Conservation (phyloP, 2,113 vertebrate genomes). For the Heteronetta atricapilla region DNA sequence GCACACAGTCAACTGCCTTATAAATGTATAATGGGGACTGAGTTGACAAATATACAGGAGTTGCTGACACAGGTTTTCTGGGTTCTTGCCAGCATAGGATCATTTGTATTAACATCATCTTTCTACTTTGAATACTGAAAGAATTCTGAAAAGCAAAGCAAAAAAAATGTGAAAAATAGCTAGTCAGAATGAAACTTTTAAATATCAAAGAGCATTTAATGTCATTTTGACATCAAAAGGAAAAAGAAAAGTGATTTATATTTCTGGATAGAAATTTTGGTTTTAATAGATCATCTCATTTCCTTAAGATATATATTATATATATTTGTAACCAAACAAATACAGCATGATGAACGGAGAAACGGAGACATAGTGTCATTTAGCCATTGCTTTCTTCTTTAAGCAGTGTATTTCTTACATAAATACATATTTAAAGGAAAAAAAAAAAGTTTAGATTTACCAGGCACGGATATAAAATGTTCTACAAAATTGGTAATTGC, state of each 20-base stretch:
- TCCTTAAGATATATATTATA: neutral
- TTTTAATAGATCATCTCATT: neutral
- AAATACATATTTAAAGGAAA: neutral
- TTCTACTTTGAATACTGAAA: constrained; percentile 18
- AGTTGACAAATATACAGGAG: neutral
- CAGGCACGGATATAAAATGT: neutral
- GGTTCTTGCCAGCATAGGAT: constrained; percentile 17
- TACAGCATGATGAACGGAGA: neutral
- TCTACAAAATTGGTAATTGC: constrained; percentile 51
- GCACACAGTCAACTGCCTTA: constrained; percentile 12
- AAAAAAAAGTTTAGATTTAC: neutral
- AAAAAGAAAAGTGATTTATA: neutral
- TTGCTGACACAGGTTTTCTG: constrained; percentile 31
- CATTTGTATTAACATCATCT: neutral
- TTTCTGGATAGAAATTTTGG: neutral
- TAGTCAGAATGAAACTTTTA: neutral
- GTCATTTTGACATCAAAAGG: neutral
- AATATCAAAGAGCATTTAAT: neutral
- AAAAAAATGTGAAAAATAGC: neutral
- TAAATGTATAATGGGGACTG: constrained; percentile 35
- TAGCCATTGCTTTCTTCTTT: neutral
- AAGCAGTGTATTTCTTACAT: neutral
- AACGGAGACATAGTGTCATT: neutral
- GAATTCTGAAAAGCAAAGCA: constrained; percentile 7
- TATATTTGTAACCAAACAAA: neutral